Conservation (phyloP, 2,113 vertebrate genomes). For the Athene cunicularia region DNA sequence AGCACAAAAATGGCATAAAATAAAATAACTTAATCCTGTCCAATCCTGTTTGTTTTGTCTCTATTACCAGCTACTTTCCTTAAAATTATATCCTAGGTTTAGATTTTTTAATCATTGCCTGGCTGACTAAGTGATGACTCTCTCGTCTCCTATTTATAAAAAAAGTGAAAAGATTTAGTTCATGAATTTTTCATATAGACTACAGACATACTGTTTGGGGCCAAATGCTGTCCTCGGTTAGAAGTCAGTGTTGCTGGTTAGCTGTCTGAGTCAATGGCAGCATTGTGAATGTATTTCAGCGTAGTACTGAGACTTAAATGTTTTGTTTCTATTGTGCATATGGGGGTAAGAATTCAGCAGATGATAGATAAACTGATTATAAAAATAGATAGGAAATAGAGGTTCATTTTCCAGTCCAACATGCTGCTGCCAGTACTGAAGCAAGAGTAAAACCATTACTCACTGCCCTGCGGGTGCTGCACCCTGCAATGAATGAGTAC, state of each 20-base stretch:
- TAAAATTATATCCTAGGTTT: background rate
- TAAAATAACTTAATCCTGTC: background rate
- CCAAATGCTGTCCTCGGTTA: background rate
- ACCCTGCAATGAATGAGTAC: constrained; percentile 29
- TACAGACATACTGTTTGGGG: background rate
- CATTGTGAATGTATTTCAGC: background rate
- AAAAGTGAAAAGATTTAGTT: constrained; percentile 30
- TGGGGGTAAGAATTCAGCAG: constrained; percentile 23
- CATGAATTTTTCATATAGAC: background rate
- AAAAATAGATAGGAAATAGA: constrained; percentile 58
- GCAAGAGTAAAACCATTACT: constrained; percentile 61
- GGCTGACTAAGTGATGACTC: background rate
- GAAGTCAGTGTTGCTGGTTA: background rate
- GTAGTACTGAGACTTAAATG: background rate
- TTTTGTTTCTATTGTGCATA: constrained; percentile 1
- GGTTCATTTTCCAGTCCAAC: constrained; percentile 53
- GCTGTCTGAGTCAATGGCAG: background rate
- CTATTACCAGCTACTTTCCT: background rate
- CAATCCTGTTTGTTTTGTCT: background rate
- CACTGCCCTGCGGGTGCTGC: constrained; percentile 56
- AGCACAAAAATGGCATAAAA: background rate
- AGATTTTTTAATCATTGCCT: background rate
- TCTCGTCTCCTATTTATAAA: constrained; percentile 1
- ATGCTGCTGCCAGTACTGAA: constrained; percentile 56
- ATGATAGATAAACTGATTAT: constrained; percentile 47